These are phyloP conservation scores for Camponotus pennsylvanicus DNA, from an alignment of 1,140 invertebrate genomes.

Conservation along the genomic window DNA sequence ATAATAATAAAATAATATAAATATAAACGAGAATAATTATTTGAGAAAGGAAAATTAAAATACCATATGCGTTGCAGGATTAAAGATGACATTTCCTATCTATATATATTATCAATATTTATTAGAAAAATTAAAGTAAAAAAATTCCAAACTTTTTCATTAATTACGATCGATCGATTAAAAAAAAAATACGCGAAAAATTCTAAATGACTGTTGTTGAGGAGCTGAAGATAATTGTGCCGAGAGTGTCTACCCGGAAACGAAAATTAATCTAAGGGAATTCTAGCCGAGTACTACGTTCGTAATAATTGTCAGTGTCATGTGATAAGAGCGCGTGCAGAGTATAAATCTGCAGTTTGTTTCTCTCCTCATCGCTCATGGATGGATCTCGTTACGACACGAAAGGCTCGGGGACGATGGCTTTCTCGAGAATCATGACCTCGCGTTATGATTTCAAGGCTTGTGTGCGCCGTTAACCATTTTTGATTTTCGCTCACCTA, in stretches of 20 bases:
- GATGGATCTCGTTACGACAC: conserved; percentile 53
- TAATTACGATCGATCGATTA: not conserved
- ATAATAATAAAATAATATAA: too few relatives aligned
- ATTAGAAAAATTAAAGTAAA: not conserved
- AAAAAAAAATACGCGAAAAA: not conserved
- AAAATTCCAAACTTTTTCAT: not conserved
- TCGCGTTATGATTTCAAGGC: conserved; percentile 32
- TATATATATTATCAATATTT: not conserved
- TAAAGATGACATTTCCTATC: too few relatives aligned
- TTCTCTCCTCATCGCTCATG: conserved; percentile 50
- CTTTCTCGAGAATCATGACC: conserved; percentile 55
- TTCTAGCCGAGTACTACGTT: not conserved
- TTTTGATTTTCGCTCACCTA: conserved; percentile 36
- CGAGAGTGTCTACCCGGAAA: conserved; percentile 3
- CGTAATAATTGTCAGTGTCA: conserved; percentile 14
- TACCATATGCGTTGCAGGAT: too few relatives aligned
- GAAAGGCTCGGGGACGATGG: conserved; percentile 44
- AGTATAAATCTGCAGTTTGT: conserved; percentile 16
- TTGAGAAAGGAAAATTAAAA: too few relatives aligned
- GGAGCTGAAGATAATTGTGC: not conserved
- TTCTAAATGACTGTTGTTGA: not conserved
- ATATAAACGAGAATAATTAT: too few relatives aligned
- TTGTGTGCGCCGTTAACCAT: not conserved
- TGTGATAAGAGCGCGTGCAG: not conserved
- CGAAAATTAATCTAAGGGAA: conserved; percentile 25